Evolutionary conservation across 2,797 vertebrate genomes (phyloP).

Genomic region (Mastacembelus armatus): DNA sequence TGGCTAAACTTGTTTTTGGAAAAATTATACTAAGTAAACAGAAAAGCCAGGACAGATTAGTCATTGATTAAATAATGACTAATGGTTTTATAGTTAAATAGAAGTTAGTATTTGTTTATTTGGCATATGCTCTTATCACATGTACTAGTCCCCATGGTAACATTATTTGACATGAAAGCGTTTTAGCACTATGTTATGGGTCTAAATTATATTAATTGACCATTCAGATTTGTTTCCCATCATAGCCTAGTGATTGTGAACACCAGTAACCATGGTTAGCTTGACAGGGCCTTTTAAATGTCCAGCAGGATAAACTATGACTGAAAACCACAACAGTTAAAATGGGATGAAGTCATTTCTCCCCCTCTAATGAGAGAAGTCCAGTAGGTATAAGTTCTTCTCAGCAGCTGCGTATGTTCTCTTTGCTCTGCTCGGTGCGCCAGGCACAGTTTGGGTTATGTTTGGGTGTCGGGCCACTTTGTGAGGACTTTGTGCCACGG

Average conservation of each 20-base stretch:
- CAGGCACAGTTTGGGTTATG: constrained; percentile 49
- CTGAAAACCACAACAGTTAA: constrained; percentile 19
- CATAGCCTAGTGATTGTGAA: not conserved
- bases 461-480: constrained; percentile 54
- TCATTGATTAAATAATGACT: not conserved
- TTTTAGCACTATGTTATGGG: not conserved
- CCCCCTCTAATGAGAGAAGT: constrained; percentile 44
- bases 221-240: not conserved
- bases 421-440: constrained; percentile 28
- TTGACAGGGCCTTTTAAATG: constrained; percentile 13
- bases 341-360: constrained; percentile 34
- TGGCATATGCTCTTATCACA: constrained; percentile 1
- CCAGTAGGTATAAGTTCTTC: constrained; percentile 40
- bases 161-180: constrained; percentile 7
- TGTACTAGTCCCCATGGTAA: constrained; percentile 3
- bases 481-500: constrained; percentile 54
- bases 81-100: constrained; percentile 15
- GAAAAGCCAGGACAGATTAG: not conserved
- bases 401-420: constrained; percentile 61
- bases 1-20: constrained; percentile 18
- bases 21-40: not conserved
- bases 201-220: constrained; percentile 16
- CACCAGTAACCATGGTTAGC: not conserved
- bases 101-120: not conserved
- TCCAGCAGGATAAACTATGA: not conserved